These are phyloP conservation scores for Podarcis cretensis DNA, from an alignment of 2,113 vertebrate species.

Conservation along the genomic window DNA sequence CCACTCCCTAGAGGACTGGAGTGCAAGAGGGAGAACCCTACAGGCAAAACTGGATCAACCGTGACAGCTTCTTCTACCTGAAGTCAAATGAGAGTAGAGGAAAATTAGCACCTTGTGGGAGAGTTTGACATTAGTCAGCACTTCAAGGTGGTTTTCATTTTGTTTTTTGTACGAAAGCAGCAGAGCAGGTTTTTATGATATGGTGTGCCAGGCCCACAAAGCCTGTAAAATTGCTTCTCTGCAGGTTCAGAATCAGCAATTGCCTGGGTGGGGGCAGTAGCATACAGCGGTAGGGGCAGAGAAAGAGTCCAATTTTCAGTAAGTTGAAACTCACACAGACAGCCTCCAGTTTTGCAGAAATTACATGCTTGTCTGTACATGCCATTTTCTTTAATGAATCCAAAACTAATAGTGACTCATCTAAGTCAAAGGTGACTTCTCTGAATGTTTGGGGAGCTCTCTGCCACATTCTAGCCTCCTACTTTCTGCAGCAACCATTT, in stretches of 20 bases:
- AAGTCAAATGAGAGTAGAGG: constrained; percentile 6
- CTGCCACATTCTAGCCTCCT: background rate
- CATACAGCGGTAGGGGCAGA: fast-evolving
- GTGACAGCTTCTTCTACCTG: background rate
- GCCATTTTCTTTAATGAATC: background rate
- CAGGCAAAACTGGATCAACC: background rate
- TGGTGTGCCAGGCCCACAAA: background rate
- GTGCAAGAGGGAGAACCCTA: background rate
- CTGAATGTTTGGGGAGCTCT: background rate
- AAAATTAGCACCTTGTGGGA: background rate
- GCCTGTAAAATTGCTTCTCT: background rate
- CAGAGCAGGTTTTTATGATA: background rate
- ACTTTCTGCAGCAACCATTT: fast-evolving
- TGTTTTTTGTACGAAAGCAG: background rate
- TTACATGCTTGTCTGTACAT: background rate
- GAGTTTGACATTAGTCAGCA: constrained; percentile 2
- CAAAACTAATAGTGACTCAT: background rate
- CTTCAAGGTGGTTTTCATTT: background rate
- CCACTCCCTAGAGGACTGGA: background rate
- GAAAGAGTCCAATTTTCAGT: background rate
- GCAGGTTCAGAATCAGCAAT: background rate
- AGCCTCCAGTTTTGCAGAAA: background rate
- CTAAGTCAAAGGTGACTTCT: background rate
- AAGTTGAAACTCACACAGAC: background rate
- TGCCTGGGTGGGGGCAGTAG: background rate